A percentile compares a stretch with the other conserved stretches of the same genome.
Conservation (phyloP, 2,797 vertebrate genomes). For the Sarcophilus harrisii region DNA sequence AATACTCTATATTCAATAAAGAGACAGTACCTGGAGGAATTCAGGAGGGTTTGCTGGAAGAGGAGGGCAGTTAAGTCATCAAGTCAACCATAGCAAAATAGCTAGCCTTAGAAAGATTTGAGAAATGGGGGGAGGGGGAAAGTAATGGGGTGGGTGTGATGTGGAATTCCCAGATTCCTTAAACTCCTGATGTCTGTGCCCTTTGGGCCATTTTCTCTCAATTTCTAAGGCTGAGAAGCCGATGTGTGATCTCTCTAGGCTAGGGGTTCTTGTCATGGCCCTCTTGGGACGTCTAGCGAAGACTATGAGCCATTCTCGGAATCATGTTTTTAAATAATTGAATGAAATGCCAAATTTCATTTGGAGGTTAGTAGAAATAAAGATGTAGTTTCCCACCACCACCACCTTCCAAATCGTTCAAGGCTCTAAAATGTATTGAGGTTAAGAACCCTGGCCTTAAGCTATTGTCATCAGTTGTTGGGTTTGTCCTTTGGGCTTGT, state of each 20-base stretch:
- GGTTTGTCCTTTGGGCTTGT: conserved; percentile 26
- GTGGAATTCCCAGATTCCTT: too few relatives aligned
- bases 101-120: neutral
- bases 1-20: neutral
- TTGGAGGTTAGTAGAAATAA: neutral
- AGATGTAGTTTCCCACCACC: neutral
- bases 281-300: neutral
- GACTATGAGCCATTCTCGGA: neutral
- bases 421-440: neutral
- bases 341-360: neutral
- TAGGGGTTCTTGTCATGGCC: neutral
- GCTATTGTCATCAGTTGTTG: neutral
- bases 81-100: neutral
- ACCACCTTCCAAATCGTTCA: neutral
- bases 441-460: neutral
- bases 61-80: neutral
- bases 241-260: neutral
- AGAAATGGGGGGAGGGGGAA: neutral
- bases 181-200: neutral
- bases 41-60: neutral
- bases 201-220: neutral
- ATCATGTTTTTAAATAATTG: neutral
- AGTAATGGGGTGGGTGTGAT: too few relatives aligned
- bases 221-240: neutral
- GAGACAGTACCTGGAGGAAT: neutral